Evolutionary conservation across 2,888 invertebrate species (phyloP).

Genomic region (Polylopha cassiicola): DNA sequence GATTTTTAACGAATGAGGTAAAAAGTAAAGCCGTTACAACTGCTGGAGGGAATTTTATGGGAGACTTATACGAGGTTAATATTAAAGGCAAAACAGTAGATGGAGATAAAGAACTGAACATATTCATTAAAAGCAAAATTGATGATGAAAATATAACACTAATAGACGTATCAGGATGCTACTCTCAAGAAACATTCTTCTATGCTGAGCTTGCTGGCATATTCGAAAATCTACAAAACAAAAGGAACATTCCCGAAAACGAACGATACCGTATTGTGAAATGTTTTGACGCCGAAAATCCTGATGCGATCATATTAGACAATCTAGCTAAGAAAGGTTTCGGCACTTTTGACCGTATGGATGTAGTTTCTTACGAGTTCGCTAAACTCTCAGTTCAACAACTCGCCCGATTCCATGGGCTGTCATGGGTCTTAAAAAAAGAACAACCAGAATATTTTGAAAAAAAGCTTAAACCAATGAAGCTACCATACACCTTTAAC

Average conservation of each 20-base stretch:
- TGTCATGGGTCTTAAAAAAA: slow-evolving; percentile 42
- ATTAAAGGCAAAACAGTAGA: slow-evolving; percentile 30
- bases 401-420: slow-evolving; percentile 50
- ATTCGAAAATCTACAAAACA: slow-evolving; percentile 38
- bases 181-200: slow-evolving; percentile 39
- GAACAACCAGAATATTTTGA: slow-evolving; percentile 40
- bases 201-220: slow-evolving; percentile 42
- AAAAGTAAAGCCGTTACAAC: slow-evolving; percentile 29
- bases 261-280: slow-evolving; percentile 41
- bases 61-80: slow-evolving; percentile 28
- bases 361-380: slow-evolving; percentile 40
- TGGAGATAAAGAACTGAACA: slow-evolving; percentile 31
- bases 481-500: slow-evolving; percentile 8
- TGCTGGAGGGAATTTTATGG: slow-evolving; percentile 45
- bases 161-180: slow-evolving; percentile 37
- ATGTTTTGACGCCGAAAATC: slow-evolving; percentile 35
- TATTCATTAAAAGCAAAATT: slow-evolving; percentile 49
- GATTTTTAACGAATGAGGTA: slow-evolving; percentile 30
- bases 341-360: slow-evolving; percentile 36
- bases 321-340: slow-evolving; percentile 42
- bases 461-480: slow-evolving; percentile 20
- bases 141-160: slow-evolving; percentile 31
- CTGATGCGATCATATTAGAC: slow-evolving; percentile 44
- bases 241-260: slow-evolving; percentile 34
- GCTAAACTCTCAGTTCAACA: slow-evolving; percentile 41